phyloP scores from a whole-genome alignment of 2,888 invertebrate genomes.

The Lithosia quadra region DNA sequence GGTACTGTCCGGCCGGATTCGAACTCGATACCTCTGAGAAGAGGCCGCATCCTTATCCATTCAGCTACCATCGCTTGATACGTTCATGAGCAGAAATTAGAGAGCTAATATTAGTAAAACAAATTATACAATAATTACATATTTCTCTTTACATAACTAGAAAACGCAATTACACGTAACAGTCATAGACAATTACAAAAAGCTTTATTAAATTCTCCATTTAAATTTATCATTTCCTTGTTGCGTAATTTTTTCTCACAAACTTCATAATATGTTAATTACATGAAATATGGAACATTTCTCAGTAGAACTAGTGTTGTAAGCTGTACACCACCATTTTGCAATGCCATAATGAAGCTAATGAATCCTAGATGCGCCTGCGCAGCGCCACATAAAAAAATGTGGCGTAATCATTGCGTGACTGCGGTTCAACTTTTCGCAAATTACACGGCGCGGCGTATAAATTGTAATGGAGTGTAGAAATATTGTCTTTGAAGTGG shows the following conservation, averaged over 20 bases:
- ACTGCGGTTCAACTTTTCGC: conserved; percentile 51
- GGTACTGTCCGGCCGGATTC: too few relatives aligned
- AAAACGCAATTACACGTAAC: conserved; percentile 25
- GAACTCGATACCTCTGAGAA: too few relatives aligned
- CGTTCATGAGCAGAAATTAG: too few relatives aligned
- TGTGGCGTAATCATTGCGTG: conserved; percentile 67
- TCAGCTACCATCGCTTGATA: too few relatives aligned
- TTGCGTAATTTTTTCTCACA: conserved; percentile 45
- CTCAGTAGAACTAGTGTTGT: conserved; percentile 58
- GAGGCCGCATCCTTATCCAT: too few relatives aligned
- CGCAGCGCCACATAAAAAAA: conserved; percentile 65
- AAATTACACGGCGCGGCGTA: conserved; percentile 48
- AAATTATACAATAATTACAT: background rate
- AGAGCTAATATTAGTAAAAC: background rate
- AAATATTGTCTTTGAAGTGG: conserved; percentile 12
- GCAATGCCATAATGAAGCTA: conserved; percentile 72
- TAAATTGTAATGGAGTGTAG: conserved; percentile 38
- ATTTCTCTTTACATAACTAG: conserved; percentile 15
- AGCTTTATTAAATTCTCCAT: conserved; percentile 36
- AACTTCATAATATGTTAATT: conserved; percentile 37
- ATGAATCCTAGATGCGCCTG: conserved; percentile 63
- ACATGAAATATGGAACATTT: conserved; percentile 54
- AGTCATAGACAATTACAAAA: conserved; percentile 36
- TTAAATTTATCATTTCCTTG: conserved; percentile 42
- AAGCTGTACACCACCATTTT: conserved; percentile 64